Conservation (phyloP, 2,113 vertebrate species). For the Chloebia gouldiae region DNA sequence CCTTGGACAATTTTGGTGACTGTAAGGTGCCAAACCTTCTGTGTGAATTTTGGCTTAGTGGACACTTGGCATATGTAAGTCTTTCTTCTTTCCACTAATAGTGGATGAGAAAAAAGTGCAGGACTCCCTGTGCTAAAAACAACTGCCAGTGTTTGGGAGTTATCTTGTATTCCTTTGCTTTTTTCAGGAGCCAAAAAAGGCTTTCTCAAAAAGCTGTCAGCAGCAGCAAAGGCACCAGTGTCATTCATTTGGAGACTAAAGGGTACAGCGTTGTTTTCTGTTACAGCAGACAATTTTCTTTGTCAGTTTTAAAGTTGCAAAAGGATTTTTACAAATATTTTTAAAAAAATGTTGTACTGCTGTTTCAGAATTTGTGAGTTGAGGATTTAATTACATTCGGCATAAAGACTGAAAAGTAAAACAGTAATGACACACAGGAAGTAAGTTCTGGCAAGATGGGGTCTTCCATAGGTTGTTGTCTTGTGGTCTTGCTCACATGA, state of each 20-base stretch:
- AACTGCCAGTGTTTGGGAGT: neutral
- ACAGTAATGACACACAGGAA: neutral
- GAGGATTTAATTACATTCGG: neutral
- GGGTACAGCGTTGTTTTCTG: neutral
- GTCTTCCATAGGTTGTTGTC: neutral
- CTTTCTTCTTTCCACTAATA: neutral
- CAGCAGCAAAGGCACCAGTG: neutral
- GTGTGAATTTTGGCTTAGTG: neutral
- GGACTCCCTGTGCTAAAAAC: neutral
- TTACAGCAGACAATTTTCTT: neutral
- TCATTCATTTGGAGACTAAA: neutral
- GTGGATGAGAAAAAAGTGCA: neutral
- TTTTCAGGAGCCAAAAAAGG: neutral
- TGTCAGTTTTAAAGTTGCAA: neutral
- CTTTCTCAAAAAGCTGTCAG: neutral
- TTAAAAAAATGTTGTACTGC: neutral
- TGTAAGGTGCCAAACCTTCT: neutral
- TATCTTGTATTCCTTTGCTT: neutral
- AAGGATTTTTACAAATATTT: neutral
- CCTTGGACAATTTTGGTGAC: neutral
- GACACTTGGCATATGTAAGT: fast-evolving
- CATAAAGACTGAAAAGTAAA: neutral
- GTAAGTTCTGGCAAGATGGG: neutral
- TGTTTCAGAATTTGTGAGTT: neutral
- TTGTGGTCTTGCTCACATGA: neutral